Evolutionary conservation across 2,797 vertebrate genomes (phyloP).

Genomic region (Acrocephalus scirpaceus): DNA sequence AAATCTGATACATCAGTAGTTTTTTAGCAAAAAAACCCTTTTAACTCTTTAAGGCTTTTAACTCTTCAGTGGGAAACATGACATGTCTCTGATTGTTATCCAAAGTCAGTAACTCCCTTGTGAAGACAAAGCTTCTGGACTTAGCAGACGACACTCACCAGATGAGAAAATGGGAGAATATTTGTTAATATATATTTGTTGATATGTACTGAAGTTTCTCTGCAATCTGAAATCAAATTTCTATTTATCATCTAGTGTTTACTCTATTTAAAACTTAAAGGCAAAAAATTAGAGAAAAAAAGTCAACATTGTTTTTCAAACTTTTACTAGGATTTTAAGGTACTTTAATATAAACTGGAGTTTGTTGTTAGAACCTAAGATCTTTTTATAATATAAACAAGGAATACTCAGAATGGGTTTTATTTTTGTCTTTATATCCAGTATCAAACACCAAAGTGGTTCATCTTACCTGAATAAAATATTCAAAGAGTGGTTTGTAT

Average conservation of each 20-base stretch:
- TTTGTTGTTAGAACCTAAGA: neutral
- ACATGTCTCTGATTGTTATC: neutral
- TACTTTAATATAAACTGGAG: neutral
- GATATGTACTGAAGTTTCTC: neutral
- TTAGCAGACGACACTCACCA: neutral
- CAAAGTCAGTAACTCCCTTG: neutral
- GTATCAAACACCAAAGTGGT: neutral
- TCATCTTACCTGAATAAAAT: conserved; percentile 89
- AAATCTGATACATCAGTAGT: accelerated
- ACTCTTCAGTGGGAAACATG: neutral
- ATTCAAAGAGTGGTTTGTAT: conserved; percentile 93
- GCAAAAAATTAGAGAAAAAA: neutral
- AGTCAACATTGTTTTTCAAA: neutral
- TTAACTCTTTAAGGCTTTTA: neutral
- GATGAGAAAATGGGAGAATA: neutral
- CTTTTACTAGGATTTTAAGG: neutral
- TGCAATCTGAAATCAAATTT: neutral
- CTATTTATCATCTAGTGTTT: neutral
- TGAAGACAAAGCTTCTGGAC: neutral
- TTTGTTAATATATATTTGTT: neutral
- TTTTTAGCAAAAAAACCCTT: neutral
- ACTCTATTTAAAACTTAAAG: neutral
- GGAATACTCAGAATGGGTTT: neutral
- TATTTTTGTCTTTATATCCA: neutral
- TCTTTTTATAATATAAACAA: neutral